phyloP scores from a whole-genome alignment of 2,888 invertebrate genomes.

The Tholera decimalis region DNA sequence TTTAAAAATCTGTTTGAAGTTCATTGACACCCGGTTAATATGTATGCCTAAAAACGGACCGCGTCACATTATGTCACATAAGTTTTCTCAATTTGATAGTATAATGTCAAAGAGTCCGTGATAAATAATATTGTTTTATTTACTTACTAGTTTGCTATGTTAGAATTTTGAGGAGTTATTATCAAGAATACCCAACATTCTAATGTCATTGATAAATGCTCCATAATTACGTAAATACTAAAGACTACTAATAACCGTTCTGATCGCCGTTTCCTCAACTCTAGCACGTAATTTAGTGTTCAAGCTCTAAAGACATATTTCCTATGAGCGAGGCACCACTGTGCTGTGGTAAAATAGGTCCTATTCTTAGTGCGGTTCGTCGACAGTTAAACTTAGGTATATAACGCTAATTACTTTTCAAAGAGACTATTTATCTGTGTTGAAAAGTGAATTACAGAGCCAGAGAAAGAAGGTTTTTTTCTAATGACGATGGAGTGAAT shows the following conservation, averaged over 20 bases:
- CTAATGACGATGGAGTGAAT: slow-evolving; percentile 67
- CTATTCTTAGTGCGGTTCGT: slow-evolving; percentile 22
- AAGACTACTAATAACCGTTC: slow-evolving; percentile 25
- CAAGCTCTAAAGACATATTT: slow-evolving; percentile 26
- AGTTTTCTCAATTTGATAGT: slow-evolving; percentile 77
- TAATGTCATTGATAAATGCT: slow-evolving; percentile 52
- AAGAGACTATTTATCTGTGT: slow-evolving; percentile 27
- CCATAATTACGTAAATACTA: slow-evolving; percentile 38
- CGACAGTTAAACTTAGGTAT: slow-evolving; percentile 23
- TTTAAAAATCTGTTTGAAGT: slow-evolving; percentile 66
- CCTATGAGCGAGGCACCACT: slow-evolving; percentile 14
- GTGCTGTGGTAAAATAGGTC: slow-evolving; percentile 2
- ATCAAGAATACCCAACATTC: slow-evolving; percentile 30
- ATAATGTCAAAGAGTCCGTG: slow-evolving; percentile 68
- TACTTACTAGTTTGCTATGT: slow-evolving; percentile 43
- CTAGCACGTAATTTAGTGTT: slow-evolving; percentile 40
- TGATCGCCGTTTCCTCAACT: slow-evolving; percentile 44
- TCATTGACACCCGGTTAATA: slow-evolving; percentile 76
- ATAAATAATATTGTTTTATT: slow-evolving; percentile 26
- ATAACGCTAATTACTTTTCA: slow-evolving; percentile 19
- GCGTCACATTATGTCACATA: slow-evolving; percentile 73
- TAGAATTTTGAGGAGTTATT: slow-evolving; percentile 31
- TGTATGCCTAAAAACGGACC: slow-evolving; percentile 63
- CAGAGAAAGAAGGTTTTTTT: slow-evolving; percentile 64
- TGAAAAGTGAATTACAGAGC: slow-evolving; percentile 62